These are phyloP conservation scores for Panagrolaimus sp. DNA, from an alignment of 1,140 invertebrate genomes.

Conservation along the genomic window DNA sequence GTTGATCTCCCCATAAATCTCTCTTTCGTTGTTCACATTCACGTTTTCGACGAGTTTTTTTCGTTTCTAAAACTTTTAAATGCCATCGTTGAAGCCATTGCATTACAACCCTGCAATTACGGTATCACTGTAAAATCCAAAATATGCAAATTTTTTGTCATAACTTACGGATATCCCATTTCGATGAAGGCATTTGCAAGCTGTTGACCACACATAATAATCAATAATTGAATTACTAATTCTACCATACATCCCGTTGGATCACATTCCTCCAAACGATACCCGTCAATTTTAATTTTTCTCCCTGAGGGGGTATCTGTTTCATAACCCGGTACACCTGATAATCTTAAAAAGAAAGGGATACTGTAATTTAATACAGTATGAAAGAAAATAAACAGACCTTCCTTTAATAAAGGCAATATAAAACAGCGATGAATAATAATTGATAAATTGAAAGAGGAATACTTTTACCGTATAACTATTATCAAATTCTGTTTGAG, in stretches of 20 bases:
- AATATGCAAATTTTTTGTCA: background rate
- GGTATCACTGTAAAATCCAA: background rate
- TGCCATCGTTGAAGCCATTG: conserved; percentile 45
- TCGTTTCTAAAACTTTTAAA: conserved; percentile 43
- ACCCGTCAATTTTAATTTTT: conserved; percentile 8
- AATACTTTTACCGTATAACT: conserved; percentile 91
- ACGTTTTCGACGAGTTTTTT: conserved; percentile 23
- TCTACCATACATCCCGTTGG: conserved; percentile 75
- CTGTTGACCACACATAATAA: conserved; percentile 78
- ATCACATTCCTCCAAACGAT: conserved; percentile 64
- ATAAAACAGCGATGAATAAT: conserved; percentile 94
- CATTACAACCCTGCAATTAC: conserved; percentile 24
- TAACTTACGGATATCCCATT: conserved; percentile 67
- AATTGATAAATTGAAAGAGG: conserved; percentile 90
- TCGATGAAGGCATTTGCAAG: conserved; percentile 73
- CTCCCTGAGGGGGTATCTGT: conserved; percentile 64
- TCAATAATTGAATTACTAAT: conserved; percentile 72
- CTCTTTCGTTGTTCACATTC: conserved; percentile 31
- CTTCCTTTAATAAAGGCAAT: conserved; percentile 92
- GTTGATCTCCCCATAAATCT: conserved; percentile 26
- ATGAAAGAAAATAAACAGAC: conserved; percentile 51
- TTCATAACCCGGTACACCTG: background rate
- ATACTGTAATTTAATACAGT: no score
- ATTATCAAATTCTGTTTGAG: conserved; percentile 92
- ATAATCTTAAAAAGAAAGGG: background rate